Base-by-base conservation (phyloP, 2,797 vertebrate genomes). In the Gymnopithys bicolor region DNA sequence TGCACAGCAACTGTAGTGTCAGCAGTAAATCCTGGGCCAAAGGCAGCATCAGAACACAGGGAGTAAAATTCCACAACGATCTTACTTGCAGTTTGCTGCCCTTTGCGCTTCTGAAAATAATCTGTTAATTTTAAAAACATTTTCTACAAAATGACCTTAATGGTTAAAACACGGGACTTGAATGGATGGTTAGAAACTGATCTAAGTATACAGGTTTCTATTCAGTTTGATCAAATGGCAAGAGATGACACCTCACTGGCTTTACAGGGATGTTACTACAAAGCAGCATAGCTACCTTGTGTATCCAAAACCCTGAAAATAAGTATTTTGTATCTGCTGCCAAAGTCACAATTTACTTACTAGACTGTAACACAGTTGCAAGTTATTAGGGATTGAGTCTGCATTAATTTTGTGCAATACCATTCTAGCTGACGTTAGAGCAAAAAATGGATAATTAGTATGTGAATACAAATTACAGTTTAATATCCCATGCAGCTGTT, bases 401-500 rank as follows among this genome's bases (percentile, higher is more conserved):
- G 74, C 37, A 39, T 70, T 59, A 60, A 87, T 74, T 87, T 60
- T 33, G 64, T 37, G 49, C 33, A 67, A 56, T 41, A 63, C 6
- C 39, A 33, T 58, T 63, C 56, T 9, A 37, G 62, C 77, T 86
- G 67, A 39, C n/a, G 55, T 53, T 37, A 46, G 70, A 76, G 88
- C 53, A 60, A 89, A 91, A 93, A 88, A 82, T 63, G 4, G 63
- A 37, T 84, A 90, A 76, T 76, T 87, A 58, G 78, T 74, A 87
- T 4, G 19, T 68, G 35, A 75, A 66, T 92, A 84, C 53, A 92
- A 93, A 89, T 83, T 60, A 87, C 73, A 92, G 66, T 94, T 93
- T 93, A 93, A 95, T 95, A 95, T 92, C 84, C 89, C 93, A 89
- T 89, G 93, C 86, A 96, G 82, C 76, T 93, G 86, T 93, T 95